These are phyloP conservation scores for Ovis aries DNA, from an alignment of 2,113 vertebrate species.

Conservation along the genomic window ARS-UI_Ramb_v3.0 NC_056061.1:29099001-29099500, in stretches of 20 bases:
- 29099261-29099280: background rate
- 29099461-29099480: background rate
- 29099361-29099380: background rate
- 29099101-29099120: background rate
- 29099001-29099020: conserved; percentile 24
- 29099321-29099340: background rate
- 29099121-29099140: background rate
- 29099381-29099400: background rate
- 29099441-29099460: background rate
- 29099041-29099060: background rate
- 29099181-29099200: background rate
- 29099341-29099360: background rate
- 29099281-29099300: background rate
- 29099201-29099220: background rate
- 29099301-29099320: background rate
- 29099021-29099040: too few species aligned
- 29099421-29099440: background rate
- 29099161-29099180: background rate
- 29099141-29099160: background rate
- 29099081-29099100: background rate
- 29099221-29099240: background rate
- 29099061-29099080: background rate
- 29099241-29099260: background rate
- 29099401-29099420: background rate
- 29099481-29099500: background rate